Conservation (phyloP, 1,140 invertebrate species). For the Diplogasteroides magnus region DNA sequence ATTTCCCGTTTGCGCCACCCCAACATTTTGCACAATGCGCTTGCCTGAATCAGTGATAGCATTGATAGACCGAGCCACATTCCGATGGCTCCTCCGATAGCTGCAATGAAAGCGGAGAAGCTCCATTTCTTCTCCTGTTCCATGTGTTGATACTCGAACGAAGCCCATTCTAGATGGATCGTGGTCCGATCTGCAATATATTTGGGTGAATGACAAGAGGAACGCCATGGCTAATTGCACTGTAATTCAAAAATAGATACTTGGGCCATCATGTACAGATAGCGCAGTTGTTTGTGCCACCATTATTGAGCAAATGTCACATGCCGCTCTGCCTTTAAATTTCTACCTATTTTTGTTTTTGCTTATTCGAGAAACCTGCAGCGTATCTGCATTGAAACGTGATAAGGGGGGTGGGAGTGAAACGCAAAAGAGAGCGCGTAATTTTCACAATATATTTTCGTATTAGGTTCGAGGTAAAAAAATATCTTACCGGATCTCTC, state of each 20-base stretch:
- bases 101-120: slow-evolving; percentile 29
- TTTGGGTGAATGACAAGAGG: too few relatives aligned
- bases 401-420: background rate
- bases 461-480: too few relatives aligned
- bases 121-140: slow-evolving; percentile 44
- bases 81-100: slow-evolving; percentile 38
- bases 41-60: slow-evolving; percentile 40
- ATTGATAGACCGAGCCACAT: slow-evolving; percentile 40
- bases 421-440: too few relatives aligned
- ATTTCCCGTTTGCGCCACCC: too few relatives aligned
- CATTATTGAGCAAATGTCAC: too few relatives aligned
- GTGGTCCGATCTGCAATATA: slow-evolving; percentile 36
- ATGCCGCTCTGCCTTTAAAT: too few relatives aligned
- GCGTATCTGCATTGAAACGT: background rate
- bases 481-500: slow-evolving; percentile 38
- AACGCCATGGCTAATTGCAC: too few relatives aligned
- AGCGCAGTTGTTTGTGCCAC: too few relatives aligned
- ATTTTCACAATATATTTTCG: too few relatives aligned
- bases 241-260: too few relatives aligned
- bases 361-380: background rate
- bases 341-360: background rate
- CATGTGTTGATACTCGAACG: slow-evolving; percentile 49
- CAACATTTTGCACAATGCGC: too few relatives aligned
- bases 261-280: too few relatives aligned
- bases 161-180: slow-evolving; percentile 47